Evolutionary conservation across 2,888 invertebrate species (phyloP).

Genomic region (Sphaeridia pumilis): DNA sequence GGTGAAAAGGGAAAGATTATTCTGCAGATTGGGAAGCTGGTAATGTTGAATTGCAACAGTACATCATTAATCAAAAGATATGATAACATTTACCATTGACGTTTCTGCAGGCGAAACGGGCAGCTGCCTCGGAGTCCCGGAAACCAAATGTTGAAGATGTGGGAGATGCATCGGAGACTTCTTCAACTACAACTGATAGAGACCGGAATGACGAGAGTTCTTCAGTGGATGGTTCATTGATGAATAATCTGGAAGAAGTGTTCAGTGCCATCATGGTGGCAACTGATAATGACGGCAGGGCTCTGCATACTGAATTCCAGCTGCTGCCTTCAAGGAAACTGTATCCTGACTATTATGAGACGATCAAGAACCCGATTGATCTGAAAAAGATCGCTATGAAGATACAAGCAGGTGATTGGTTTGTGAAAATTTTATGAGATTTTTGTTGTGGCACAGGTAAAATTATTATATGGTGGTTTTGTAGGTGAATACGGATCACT

Average conservation of each 20-base stretch:
- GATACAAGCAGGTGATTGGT: slow-evolving; percentile 53
- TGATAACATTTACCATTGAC: not conserved
- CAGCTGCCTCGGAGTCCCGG: slow-evolving; percentile 39
- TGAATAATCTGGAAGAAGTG: slow-evolving; percentile 68
- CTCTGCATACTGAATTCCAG: slow-evolving; percentile 75
- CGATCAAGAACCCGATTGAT: slow-evolving; percentile 90
- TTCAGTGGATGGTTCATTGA: slow-evolving; percentile 27
- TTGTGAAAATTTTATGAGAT: slow-evolving; percentile 3
- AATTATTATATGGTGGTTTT: not conserved
- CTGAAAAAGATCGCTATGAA: slow-evolving; percentile 82
- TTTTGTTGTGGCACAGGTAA: not conserved
- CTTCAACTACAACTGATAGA: slow-evolving; percentile 55
- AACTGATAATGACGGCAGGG: slow-evolving; percentile 63
- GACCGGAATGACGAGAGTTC: slow-evolving; percentile 42
- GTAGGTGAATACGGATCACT: slow-evolving; percentile 55
- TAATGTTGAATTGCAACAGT: slow-evolving; percentile 34
- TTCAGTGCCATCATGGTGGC: slow-evolving; percentile 81
- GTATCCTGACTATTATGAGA: slow-evolving; percentile 90
- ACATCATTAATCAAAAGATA: not conserved
- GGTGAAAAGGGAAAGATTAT: slow-evolving; percentile 46
- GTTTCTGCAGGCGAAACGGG: slow-evolving; percentile 31
- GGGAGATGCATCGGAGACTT: slow-evolving; percentile 56
- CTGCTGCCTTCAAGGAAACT: slow-evolving; percentile 81
- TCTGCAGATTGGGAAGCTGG: slow-evolving; percentile 46
- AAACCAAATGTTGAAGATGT: slow-evolving; percentile 40